phyloP scores from a whole-genome alignment of 2,797 vertebrate species.

The Clarias fuscus region DNA sequence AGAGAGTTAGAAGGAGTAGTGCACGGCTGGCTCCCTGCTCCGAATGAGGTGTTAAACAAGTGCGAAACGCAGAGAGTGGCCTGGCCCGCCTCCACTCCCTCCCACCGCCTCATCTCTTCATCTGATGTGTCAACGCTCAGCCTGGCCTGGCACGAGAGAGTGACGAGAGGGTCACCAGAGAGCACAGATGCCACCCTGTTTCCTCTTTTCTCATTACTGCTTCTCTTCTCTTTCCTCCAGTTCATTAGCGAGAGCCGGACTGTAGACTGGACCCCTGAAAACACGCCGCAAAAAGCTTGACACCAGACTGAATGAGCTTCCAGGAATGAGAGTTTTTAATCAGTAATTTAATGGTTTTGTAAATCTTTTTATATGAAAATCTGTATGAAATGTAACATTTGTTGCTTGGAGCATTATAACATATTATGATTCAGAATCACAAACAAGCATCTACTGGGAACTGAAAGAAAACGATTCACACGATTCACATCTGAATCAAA shows the following conservation, averaged over 20 bases:
- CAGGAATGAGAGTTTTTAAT: neutral
- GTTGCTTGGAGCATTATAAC: neutral
- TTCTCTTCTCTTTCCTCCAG: conserved; percentile 28
- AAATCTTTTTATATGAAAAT: neutral
- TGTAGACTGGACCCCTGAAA: conserved; percentile 23
- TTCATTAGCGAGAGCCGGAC: conserved; percentile 37
- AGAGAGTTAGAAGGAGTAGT: conserved; percentile 35
- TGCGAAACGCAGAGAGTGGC: conserved; percentile 71
- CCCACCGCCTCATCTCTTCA: conserved; percentile 71
- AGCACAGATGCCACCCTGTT: conserved; percentile 66
- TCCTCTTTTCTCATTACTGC: conserved; percentile 43
- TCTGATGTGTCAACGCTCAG: conserved; percentile 76
- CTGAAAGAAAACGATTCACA: neutral
- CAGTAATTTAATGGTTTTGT: neutral
- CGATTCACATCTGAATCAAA: neutral
- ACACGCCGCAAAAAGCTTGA: conserved; percentile 13
- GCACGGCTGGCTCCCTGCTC: conserved; percentile 69
- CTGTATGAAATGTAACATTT: neutral
- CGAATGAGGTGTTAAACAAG: conserved; percentile 75
- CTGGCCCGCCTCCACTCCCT: conserved; percentile 75
- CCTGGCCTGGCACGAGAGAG: conserved; percentile 53
- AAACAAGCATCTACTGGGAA: neutral
- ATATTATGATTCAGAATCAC: neutral
- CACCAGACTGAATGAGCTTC: conserved; percentile 2
- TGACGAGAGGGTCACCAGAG: conserved; percentile 70